These are phyloP conservation scores for Lasioglossum lativentre DNA, from an alignment of 2,888 invertebrate genomes.

Conservation along the genomic window DNA sequence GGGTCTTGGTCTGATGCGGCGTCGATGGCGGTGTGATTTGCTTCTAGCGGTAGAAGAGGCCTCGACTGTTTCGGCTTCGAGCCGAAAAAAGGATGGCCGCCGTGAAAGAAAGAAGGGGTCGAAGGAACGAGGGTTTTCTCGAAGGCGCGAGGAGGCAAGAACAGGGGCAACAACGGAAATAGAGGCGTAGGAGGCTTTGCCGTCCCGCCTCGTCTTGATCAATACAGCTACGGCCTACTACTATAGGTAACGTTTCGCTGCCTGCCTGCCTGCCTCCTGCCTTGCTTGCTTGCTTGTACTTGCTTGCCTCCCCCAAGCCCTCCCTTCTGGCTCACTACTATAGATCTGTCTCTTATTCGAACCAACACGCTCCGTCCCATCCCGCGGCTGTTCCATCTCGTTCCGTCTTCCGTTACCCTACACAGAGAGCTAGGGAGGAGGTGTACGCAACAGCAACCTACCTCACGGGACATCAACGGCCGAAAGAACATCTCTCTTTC, in stretches of 20 bases:
- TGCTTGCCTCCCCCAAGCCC: conserved; percentile 69
- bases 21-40: conserved; percentile 66
- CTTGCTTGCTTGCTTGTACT: conserved; percentile 60
- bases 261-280: conserved; percentile 73
- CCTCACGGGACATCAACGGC: conserved; percentile 79
- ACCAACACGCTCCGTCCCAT: conserved; percentile 80
- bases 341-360: conserved; percentile 83
- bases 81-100: conserved; percentile 61
- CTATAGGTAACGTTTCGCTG: conserved; percentile 82
- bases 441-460: conserved; percentile 77
- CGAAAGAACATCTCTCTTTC: conserved; percentile 70
- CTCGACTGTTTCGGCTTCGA: conserved; percentile 59
- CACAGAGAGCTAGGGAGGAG: conserved; percentile 73
- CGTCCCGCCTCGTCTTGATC: conserved; percentile 84
- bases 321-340: conserved; percentile 73
- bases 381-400: conserved; percentile 73
- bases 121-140: conserved; percentile 73
- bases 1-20: conserved; percentile 30
- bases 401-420: conserved; percentile 72
- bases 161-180: conserved; percentile 83
- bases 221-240: conserved; percentile 84
- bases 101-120: conserved; percentile 51
- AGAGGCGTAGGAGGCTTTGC: conserved; percentile 82
- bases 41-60: conserved; percentile 46
- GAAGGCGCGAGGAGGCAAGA: conserved; percentile 80